Conservation (phyloP, 2,113 vertebrate species). For the Opisthocomus hoazin region DNA sequence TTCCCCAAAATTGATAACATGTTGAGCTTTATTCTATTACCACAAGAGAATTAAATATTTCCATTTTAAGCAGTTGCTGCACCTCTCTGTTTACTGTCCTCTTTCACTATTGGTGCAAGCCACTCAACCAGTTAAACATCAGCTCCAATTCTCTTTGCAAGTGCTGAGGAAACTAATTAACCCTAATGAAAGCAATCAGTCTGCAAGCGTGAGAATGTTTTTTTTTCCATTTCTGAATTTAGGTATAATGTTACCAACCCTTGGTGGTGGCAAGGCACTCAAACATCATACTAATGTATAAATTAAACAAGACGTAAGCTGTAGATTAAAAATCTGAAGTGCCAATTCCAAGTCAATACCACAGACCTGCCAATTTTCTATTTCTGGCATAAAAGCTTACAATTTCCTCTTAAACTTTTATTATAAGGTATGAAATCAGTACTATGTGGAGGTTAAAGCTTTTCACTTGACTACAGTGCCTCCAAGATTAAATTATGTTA, state of each 20-base stretch:
- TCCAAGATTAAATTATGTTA: slow-evolving; percentile 15
- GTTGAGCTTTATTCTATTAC: slow-evolving; percentile 8
- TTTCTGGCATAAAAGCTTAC: slow-evolving; percentile 6
- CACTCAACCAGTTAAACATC: slow-evolving; percentile 57
- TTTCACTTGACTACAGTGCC: neutral
- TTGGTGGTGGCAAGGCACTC: slow-evolving; percentile 19
- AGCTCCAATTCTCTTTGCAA: slow-evolving; percentile 58
- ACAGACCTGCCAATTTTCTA: neutral
- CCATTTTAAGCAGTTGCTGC: slow-evolving; percentile 39
- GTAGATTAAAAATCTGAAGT: slow-evolving; percentile 41
- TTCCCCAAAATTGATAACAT: neutral
- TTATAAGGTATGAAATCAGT: slow-evolving; percentile 19
- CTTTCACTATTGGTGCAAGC: slow-evolving; percentile 48
- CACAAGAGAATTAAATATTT: slow-evolving; percentile 20
- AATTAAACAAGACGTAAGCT: slow-evolving; percentile 49
- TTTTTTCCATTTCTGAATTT: slow-evolving; percentile 49
- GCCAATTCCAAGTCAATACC: neutral
- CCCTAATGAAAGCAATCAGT: slow-evolving; percentile 74
- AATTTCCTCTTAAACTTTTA: slow-evolving; percentile 43
- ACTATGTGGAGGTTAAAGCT: slow-evolving; percentile 14
- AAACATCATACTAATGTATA: slow-evolving; percentile 21
- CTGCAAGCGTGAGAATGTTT: slow-evolving; percentile 39
- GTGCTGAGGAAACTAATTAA: slow-evolving; percentile 70
- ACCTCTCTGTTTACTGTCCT: slow-evolving; percentile 58
- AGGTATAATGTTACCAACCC: slow-evolving; percentile 40